Conservation (phyloP, 1,140 invertebrate genomes). For the Hypsibius dujardini region DNA sequence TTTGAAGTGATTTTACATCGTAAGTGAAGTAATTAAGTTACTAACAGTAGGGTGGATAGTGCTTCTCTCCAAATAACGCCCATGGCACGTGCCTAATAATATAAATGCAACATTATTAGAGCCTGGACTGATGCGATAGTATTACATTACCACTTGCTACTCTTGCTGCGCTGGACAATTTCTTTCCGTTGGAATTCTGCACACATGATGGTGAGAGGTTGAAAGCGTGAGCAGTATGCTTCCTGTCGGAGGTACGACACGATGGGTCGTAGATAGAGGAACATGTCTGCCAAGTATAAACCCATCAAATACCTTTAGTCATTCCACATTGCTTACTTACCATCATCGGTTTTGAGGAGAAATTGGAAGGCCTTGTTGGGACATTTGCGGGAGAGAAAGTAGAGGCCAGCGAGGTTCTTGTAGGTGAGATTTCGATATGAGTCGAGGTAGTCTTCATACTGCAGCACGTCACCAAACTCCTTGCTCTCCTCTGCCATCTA, state of each 20-base stretch:
- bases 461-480: slow-evolving; percentile 49
- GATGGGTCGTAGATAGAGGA: slow-evolving; percentile 31
- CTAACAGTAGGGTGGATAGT: slow-evolving; percentile 5
- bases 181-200: neutral
- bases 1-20: no score
- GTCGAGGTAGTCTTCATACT: slow-evolving; percentile 53
- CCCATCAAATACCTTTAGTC: no score
- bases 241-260: slow-evolving; percentile 2
- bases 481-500: slow-evolving; percentile 42
- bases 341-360: slow-evolving; percentile 46
- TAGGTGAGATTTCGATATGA: slow-evolving; percentile 66
- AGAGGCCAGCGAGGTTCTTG: slow-evolving; percentile 65
- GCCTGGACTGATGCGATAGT: no score
- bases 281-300: slow-evolving; percentile 30
- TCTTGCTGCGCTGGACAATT: neutral
- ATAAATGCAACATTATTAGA: no score
- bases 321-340: no score
- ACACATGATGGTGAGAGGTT: neutral
- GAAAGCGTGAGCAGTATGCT: neutral
- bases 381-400: slow-evolving; percentile 52
- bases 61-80: neutral
- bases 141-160: neutral
- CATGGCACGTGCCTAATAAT: neutral
- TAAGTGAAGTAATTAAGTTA: no score
- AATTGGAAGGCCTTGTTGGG: slow-evolving; percentile 42